Percentiles rank a stretch among this genome's conserved stretches.
Evolutionary conservation across 23 tunicate species (phyloP).

Genomic region (Botrylloides violaceus): DNA sequence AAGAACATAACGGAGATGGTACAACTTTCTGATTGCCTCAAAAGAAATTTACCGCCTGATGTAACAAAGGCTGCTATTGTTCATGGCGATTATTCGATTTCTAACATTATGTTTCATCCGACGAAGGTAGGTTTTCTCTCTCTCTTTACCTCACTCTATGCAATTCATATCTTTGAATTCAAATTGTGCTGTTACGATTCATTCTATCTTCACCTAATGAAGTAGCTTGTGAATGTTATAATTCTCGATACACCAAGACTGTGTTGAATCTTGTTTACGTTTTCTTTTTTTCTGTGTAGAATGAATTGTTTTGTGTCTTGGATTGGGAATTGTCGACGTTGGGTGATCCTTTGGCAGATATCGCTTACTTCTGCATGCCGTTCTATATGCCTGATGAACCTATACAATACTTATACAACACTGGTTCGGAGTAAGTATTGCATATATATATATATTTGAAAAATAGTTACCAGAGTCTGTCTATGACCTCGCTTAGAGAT

Average conservation of each 20-base stretch:
- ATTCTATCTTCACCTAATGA: no score
- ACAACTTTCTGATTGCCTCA: slow-evolving; percentile 43
- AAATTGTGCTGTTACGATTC: no score
- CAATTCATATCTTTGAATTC: no score
- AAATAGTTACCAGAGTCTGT: no score
- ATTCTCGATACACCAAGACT: no score
- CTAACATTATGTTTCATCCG: slow-evolving; percentile 80
- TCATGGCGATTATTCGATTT: slow-evolving; percentile 80
- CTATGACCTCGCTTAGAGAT: no score
- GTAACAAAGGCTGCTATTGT: slow-evolving; percentile 40
- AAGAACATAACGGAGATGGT: slow-evolving; percentile 55
- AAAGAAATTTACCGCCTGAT: slow-evolving; percentile 37
- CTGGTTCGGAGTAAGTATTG: no score
- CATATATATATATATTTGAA: no score
- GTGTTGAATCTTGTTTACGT: background rate
- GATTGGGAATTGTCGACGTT: slow-evolving; percentile 98
- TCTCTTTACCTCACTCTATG: no score
- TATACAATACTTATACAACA: no score
- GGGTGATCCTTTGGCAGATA: slow-evolving; percentile 77
- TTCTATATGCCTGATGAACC: slow-evolving; percentile 52
- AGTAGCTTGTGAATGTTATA: no score
- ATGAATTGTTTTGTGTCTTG: slow-evolving; percentile 42
- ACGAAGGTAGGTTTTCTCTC: slow-evolving; percentile 39
- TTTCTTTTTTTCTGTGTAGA: slow-evolving; percentile 35
- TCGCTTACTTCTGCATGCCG: slow-evolving; percentile 68